Base-by-base conservation (phyloP, 1,140 invertebrate genomes). In the Leptinotarsa texana region DNA sequence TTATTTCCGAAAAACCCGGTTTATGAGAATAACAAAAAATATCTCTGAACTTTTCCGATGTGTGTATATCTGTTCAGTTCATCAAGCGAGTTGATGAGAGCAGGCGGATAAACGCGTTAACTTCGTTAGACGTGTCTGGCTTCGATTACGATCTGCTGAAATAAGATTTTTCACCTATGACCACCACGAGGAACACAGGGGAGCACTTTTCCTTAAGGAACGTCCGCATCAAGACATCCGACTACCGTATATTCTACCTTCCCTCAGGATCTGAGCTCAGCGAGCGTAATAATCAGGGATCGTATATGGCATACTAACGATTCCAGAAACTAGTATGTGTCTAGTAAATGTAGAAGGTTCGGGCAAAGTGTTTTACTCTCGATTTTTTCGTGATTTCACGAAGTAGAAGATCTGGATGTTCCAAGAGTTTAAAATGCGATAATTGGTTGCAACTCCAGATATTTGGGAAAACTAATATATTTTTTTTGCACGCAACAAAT, bases 131-230 rank as follows among this genome's bases (percentile, higher is more conserved):
- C 78, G 75, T 79, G 78, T 79, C 78, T 79, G 71, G 78, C 69
- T 77, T 79, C 78, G 78, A 79, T 79, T 79, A 77, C 78, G 75
- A 63, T 47, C 61, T 65, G 74, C 72, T 73, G 78, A 79, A 79
- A 79, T 79, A 79, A 79, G 78, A 79, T 79, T 77, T 79, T 75
- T 79, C 78, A 79, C 75, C 78, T 79, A 79, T 77, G 78, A 77
- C 77, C 77, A 71, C 74, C 74, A 71, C 65, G 74, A 66, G 77
- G 74, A 57, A 68, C 74, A 69, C 69, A 57, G 66, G 68, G 68
- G 70, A 73, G 63, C 70, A 61, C 48, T 76, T 73, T 73, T 66
- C 75, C 62, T 49, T 68, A 51, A 49, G 65, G 18, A 63, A 73
- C 70, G 72, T 73, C 71, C 75, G 63, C 61, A 68, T 76, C 61